phyloP scores from a whole-genome alignment of 35 echinoderm and acorn worm species.

The Stichopus chloronotus region DNA sequence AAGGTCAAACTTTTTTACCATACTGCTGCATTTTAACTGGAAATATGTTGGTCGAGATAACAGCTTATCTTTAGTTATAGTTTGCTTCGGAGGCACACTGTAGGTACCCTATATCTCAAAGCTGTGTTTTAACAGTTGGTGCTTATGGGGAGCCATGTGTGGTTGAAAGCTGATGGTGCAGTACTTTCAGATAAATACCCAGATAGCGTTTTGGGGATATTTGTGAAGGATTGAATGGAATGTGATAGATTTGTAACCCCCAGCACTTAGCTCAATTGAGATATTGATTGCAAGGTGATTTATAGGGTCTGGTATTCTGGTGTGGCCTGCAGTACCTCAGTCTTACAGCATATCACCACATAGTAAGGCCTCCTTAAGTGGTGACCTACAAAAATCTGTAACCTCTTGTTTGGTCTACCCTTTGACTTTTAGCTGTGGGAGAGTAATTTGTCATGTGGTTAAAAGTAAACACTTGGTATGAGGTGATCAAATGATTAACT shows the following conservation, averaged over 20 bases:
- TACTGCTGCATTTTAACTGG: no score
- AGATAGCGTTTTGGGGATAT: not conserved
- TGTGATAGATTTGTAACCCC: not conserved
- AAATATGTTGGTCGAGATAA: no score
- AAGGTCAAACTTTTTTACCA: no score
- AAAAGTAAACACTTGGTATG: constrained; percentile 20
- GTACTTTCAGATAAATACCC: no score
- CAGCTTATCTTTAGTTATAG: no score
- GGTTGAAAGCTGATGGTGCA: no score
- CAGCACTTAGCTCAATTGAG: not conserved
- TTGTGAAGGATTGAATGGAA: not conserved
- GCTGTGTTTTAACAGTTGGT: no score
- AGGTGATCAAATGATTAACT: constrained; percentile 22
- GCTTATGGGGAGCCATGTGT: no score
- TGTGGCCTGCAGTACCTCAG: not conserved
- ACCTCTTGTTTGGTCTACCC: constrained; percentile 4
- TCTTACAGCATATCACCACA: not conserved
- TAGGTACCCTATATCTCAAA: no score
- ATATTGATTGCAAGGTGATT: not conserved
- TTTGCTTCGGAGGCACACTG: no score
- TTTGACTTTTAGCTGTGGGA: constrained; percentile 24
- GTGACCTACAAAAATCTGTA: constrained; percentile 22
- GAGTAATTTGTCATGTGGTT: constrained; percentile 24
- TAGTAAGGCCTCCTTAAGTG: not conserved
- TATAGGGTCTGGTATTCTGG: not conserved